These are phyloP conservation scores for Pelvicachromis taeniatus DNA, from an alignment of 2,113 vertebrate species.

Conservation along the genomic window DNA sequence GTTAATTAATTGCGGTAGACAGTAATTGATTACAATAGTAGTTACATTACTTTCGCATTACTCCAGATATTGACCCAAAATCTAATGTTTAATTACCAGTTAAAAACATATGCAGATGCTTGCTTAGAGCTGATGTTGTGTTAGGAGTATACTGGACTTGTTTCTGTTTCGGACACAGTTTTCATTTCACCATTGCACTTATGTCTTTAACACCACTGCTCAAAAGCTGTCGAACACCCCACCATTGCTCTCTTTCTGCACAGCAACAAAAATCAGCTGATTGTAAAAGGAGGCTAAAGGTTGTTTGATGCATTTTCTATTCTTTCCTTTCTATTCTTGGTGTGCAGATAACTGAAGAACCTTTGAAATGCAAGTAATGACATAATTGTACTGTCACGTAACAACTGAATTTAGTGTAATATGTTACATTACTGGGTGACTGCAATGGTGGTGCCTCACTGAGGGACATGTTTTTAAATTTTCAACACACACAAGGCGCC, in stretches of 20 bases:
- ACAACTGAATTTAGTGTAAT: background rate
- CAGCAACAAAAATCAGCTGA: background rate
- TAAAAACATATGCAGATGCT: no score
- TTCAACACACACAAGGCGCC: background rate
- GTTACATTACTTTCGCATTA: no score
- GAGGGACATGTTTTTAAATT: background rate
- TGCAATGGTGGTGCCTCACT: background rate
- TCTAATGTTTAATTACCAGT: no score
- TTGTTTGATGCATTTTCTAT: background rate
- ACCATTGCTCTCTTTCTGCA: background rate
- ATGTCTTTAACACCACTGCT: background rate
- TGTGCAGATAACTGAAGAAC: background rate
- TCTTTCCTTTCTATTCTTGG: background rate
- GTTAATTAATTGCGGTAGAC: no score
- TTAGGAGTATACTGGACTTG: background rate
- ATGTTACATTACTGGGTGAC: background rate
- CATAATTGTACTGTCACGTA: background rate
- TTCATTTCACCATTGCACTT: background rate
- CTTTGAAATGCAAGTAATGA: background rate
- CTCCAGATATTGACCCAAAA: no score
- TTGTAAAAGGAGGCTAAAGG: background rate
- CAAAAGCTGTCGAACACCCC: background rate
- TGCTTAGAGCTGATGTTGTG: background rate
- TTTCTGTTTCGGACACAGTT: background rate
- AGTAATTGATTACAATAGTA: no score